A percentile compares a stretch with the other conserved stretches of the same genome.
phyloP scores from a whole-genome alignment of 2,797 vertebrate genomes.

The Fundulus diaphanus region DNA sequence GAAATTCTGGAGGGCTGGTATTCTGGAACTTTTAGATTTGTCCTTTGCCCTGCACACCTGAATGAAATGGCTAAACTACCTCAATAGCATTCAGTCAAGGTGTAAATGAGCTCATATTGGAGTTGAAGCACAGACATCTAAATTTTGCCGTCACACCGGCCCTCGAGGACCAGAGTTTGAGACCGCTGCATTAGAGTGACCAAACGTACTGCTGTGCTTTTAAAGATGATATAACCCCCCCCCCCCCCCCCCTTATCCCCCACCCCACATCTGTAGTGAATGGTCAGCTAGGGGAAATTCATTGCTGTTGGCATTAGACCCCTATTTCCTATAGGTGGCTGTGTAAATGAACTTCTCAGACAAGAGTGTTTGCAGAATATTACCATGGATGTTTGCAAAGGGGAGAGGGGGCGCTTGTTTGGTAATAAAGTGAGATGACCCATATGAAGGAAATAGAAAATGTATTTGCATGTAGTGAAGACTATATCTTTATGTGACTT shows the following conservation, averaged over 20 bases:
- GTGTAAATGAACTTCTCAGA: neutral
- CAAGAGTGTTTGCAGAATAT: neutral
- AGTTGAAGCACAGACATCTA: too few species aligned
- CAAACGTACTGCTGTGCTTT: neutral
- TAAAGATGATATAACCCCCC: too few species aligned
- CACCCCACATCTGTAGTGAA: too few species aligned
- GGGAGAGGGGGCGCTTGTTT: neutral
- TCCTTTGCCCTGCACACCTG: too few species aligned
- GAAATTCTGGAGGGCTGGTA: too few species aligned
- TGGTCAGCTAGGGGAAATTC: neutral
- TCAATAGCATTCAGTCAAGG: too few species aligned
- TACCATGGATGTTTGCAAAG: neutral
- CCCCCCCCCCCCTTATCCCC: too few species aligned
- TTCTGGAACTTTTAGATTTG: too few species aligned
- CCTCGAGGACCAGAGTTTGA: too few species aligned
- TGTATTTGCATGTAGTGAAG: neutral
- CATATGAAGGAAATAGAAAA: neutral
- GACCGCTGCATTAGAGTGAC: neutral
- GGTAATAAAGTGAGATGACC: neutral
- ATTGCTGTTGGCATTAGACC: neutral
- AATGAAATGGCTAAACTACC: too few species aligned
- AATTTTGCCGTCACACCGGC: too few species aligned
- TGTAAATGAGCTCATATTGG: too few species aligned
- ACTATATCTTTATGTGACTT: neutral
- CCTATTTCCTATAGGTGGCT: neutral